Evolutionary conservation across 2,113 vertebrate species (phyloP), one percentile per base, ranked within the genome.

Genomic region (Psammodynastes pulverulentus): DNA sequence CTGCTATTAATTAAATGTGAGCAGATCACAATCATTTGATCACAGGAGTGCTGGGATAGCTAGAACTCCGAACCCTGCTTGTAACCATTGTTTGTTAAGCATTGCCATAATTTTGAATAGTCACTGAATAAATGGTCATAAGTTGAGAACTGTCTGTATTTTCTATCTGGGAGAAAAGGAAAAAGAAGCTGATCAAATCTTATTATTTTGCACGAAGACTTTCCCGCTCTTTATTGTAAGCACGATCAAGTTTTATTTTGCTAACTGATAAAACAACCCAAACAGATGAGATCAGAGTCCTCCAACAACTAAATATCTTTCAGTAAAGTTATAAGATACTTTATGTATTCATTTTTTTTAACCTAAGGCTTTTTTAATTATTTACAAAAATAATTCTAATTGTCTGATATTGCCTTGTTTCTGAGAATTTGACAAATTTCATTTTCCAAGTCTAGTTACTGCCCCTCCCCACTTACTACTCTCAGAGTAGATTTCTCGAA

Each of bases 401-500:
- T 87, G 52, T 17, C 49, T 87, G 53, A 87, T 52, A 51, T 21
- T 48, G 26, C 9, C 5, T 89, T 67, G 26, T 48, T 48, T 89
- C n/a, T 62, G 13, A 62, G 13, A 6, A 34, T 26, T 29, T 8
- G 23, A 43, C 9, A 53, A 53, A 39, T 88, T 39, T 84, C 79
- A 91, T 84, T 43, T 46, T 79, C 9, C n/a, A 43, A 88, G 3
- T 84, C 24, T 79, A 21, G 3, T 79, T 79, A 17, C 72, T 79
- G 19, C 15, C 34, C 34, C 24, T 43, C 84, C 95, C 91, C 94
- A 98, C 98, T 98, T 95, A 99, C 99, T 97, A 96, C 97, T 94
- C 72, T 99, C 98, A 5, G 97, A 98, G 96, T 99, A 99, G 91
- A 99, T 98, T 96, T 99, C 99, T 93, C 98, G 98, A 97, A 99